Base-by-base conservation (phyloP, 2,888 invertebrate species). In the Drosophila phalerata region DNA sequence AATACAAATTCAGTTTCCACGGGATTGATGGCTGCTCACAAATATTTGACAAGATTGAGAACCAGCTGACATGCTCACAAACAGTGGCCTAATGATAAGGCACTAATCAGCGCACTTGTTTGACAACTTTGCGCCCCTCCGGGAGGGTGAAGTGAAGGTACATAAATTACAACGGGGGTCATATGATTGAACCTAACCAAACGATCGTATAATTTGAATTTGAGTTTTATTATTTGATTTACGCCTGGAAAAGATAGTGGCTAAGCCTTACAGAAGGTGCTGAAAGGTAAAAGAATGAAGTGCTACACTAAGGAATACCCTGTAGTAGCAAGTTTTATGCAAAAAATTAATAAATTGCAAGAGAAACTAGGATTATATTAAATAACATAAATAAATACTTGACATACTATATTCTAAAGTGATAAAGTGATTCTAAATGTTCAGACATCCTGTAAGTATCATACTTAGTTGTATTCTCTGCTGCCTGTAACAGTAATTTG, bases 91-190 rank as follows among this genome's bases (percentile, higher is more conserved):
- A 55, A 30, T 69, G 79, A 86, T 81, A 73, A 78, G 77, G 17
- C 64, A 57, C 85, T 85, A 85, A 84, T 80, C 83, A 85, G 73
- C 40, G 68, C 76, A 78, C 67, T 85, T 81, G 87, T 77, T 81
- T 79, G 87, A 37, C 51, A 13, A 34, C 55, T 32, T 25, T 10
- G 25, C 52, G 11, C 15, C n/a, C 15, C n/a, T 17, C 3, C 13
- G 13, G 11, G 17, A 10, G 3, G 15, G 13, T 30, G 5, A 30
- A 30, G 10, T 1, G 13, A 32, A 37, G 47, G 4, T 8, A 42
- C 85, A 71, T 87, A 82, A 85, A 82, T 78, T 69, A 71, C 43
- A 60, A 45, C 30, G n/a, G 45, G 30, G 53, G 32, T 49, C 63
- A 69, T 37, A 47, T 42, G 62, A 60, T 67, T 62, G 72, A 69